Conservation (phyloP, 2,888 invertebrate species). For the Callimorpha dominula region DNA sequence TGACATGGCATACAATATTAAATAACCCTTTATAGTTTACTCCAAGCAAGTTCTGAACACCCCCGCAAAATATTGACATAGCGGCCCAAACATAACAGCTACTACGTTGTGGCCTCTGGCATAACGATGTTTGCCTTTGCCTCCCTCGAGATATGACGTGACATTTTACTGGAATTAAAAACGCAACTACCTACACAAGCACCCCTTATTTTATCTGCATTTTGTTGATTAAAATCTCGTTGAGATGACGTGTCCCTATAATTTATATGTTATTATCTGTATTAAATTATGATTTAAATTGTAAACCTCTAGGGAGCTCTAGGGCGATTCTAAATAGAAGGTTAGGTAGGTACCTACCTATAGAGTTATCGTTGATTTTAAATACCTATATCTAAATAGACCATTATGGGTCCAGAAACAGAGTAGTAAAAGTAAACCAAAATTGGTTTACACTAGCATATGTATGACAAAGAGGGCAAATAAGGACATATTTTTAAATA, state of each 20-base stretch:
- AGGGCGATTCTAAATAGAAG: background rate
- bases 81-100: constrained; percentile 49
- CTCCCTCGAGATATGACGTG: constrained; percentile 76
- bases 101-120: constrained; percentile 51
- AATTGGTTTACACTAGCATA: background rate
- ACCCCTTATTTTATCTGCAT: constrained; percentile 60
- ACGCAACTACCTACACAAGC: constrained; percentile 54
- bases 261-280: constrained; percentile 7
- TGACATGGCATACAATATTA: background rate
- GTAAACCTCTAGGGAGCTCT: background rate
- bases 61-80: constrained; percentile 56
- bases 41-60: constrained; percentile 15
- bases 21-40: constrained; percentile 12
- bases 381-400: background rate
- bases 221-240: constrained; percentile 57
- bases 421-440: background rate
- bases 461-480: background rate
- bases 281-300: constrained; percentile 14
- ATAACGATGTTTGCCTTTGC: constrained; percentile 77
- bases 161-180: constrained; percentile 83
- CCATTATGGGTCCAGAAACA: background rate
- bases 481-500: background rate
- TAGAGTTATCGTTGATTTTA: too few relatives aligned
- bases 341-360: too few relatives aligned
- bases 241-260: constrained; percentile 30